Evolutionary conservation across 2,113 vertebrate genomes (phyloP), one percentile per base, ranked within the genome.

Genomic region (Mesocricetus auratus): DNA sequence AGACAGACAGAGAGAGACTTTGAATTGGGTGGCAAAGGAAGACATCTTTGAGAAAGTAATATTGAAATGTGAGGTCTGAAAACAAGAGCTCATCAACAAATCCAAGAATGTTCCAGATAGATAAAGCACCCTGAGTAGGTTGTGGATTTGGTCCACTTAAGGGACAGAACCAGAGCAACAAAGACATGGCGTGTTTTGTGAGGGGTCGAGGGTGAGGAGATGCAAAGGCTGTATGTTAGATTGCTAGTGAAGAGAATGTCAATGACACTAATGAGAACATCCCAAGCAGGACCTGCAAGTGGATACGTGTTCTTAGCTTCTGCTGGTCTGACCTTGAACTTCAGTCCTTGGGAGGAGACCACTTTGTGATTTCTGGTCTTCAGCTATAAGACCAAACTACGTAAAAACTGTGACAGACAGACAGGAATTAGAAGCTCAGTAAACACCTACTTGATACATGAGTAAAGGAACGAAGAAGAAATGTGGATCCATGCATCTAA

Each of bases 61-160:
- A 79, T 60, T 60, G 39, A 64, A 69, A 53, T 39, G n/a, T n/a
- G 29, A 0, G 6, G 24, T 74, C 83, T 92, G 3, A 39, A 94
- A n/a, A 94, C 21, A 86, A 82, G 60, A 88, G 58, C 36, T 47
- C 93, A 39, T 13, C 86, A 68, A 47, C 11, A 26, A 90, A 96
- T 85, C n/a, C 42, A 85, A 92, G 53, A 91, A 75, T 8, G 58
- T 81, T 92, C 33, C 21, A 75, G 26, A 71, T 24, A 79, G 68
- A 81, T n/a, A 73, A 95, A 60, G n/a, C 33, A 39, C 2, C 31
- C 2, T 75, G 75, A 66, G 64, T 21, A 71, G 21, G 79, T 29
- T 79, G 21, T 31, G 75, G 89, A 66, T 15, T 66, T 88, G 29
- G 15, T 36, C 29, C n/a, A 16, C 36, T 86, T n/a, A 36, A 74